Evolutionary conservation across 1,140 invertebrate genomes (phyloP).

Genomic region (Pollicipes pollicipes): DNA sequence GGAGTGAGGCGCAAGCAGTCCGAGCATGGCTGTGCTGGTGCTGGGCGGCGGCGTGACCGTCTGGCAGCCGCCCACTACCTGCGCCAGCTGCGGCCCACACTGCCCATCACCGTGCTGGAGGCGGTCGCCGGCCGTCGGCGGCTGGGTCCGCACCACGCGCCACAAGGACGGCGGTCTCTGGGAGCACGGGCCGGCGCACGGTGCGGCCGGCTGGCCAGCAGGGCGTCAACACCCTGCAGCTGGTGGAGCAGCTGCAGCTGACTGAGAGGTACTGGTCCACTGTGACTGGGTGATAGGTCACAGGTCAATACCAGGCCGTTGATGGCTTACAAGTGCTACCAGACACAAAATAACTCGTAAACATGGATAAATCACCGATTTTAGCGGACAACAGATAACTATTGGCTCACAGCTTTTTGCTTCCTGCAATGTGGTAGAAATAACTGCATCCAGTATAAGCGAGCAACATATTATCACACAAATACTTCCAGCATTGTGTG

Average conservation of each 20-base stretch:
- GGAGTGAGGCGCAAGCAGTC: too few relatives aligned
- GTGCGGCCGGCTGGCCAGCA: constrained; percentile 46
- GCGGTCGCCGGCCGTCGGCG: constrained; percentile 38
- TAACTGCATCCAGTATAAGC: too few relatives aligned
- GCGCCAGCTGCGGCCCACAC: constrained; percentile 19
- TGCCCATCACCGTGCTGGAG: constrained; percentile 45
- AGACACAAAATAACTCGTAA: too few relatives aligned
- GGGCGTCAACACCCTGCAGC: constrained; percentile 54
- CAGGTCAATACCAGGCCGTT: too few relatives aligned
- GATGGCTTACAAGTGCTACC: too few relatives aligned
- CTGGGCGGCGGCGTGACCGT: constrained; percentile 45
- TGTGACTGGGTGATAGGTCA: too few relatives aligned
- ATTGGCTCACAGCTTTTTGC: too few relatives aligned
- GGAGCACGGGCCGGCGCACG: constrained; percentile 68
- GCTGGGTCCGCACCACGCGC: background rate
- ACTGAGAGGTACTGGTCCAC: constrained; percentile 26
- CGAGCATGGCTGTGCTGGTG: constrained; percentile 36
- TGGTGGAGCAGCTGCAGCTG: constrained; percentile 56
- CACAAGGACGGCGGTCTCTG: constrained; percentile 27
- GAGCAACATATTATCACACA: too few relatives aligned
- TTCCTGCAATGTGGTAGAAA: too few relatives aligned
- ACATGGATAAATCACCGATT: too few relatives aligned
- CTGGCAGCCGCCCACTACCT: constrained; percentile 42
- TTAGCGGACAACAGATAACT: too few relatives aligned
- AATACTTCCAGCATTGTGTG: too few relatives aligned